Evolutionary conservation across 2,888 invertebrate species (phyloP).

Genomic region (Thymelicus sylvestris): DNA sequence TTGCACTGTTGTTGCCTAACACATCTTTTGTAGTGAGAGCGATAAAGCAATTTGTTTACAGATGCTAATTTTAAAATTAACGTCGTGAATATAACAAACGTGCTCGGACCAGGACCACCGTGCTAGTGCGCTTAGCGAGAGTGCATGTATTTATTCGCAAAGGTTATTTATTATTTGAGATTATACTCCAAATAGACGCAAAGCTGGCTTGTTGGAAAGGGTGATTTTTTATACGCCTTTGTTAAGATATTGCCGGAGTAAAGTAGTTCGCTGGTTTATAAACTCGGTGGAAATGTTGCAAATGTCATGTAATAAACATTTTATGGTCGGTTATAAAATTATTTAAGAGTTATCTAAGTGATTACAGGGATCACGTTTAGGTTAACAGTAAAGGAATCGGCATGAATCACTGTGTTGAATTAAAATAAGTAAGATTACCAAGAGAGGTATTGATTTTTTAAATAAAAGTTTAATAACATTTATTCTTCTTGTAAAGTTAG

Average conservation of each 20-base stretch:
- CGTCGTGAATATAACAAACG: constrained; percentile 80
- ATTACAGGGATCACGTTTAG: background rate
- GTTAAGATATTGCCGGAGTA: constrained; percentile 15
- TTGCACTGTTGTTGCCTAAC: constrained; percentile 44
- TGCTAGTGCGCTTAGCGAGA: constrained; percentile 48
- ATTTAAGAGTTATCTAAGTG: background rate
- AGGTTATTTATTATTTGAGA: constrained; percentile 53
- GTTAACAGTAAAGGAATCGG: background rate
- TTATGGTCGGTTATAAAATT: background rate
- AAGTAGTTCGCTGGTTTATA: constrained; percentile 30
- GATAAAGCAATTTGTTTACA: constrained; percentile 73
- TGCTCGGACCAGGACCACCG: constrained; percentile 75
- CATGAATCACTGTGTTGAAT: background rate
- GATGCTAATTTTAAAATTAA: constrained; percentile 82
- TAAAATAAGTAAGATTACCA: too few relatives aligned
- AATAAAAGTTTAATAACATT: too few relatives aligned
- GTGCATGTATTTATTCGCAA: constrained; percentile 52
- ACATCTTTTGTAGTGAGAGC: constrained; percentile 57
- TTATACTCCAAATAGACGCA: constrained; percentile 46
- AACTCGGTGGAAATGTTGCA: background rate
- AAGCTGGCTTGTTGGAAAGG: constrained; percentile 27
- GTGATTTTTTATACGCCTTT: constrained; percentile 32
- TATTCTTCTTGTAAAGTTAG: too few relatives aligned
- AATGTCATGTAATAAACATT: background rate
- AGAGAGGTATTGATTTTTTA: too few relatives aligned